Base-by-base conservation (phyloP, 2,113 vertebrate species). In the Erythrolamprus reginae region DNA sequence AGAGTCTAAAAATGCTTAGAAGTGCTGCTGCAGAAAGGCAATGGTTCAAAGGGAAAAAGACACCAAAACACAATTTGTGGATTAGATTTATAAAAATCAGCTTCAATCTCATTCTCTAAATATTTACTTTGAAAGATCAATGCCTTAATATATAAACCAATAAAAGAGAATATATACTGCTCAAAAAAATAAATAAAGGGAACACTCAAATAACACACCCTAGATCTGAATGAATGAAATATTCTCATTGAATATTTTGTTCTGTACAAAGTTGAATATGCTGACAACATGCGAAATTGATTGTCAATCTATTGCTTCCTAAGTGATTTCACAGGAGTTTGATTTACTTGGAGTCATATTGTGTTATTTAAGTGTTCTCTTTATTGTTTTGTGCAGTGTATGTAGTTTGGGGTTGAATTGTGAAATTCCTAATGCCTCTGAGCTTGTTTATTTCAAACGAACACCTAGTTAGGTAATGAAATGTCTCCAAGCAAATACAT, bases 51-150 rank as follows among this genome's bases (percentile, higher is more conserved):
- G 17, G 15, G 23, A 52, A 52, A 53, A 21, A 84, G 26, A 26
- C 24, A 26, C 24, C n/a, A 61, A 86, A n/a, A 45, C 87, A 0
- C 0, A 8, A 86, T 52, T 8, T 15, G 24, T 85, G 33, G 33
- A 51, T 85, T n/a, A 50, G 47, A 28, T 1, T 84, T 84, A 77
- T 23, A 70, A 90, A 90, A 92, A 58, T 53, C 26, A 89, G 5
- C 47, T 88, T 42, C 50, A 53, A 56, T 84, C 15, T 23, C 26
- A 28, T 55, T 83, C n/a, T 47, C 17, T 33, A 82, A 45, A 89
- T 33, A 23, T 86, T 91, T 58, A 3, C 0, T 51, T 89, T 26
- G 87, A 89, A 50, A 13, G 65, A 89, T 53, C 93, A 51, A 42
- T 88, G 82, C 70, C 61, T 93, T 56, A 84, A 47, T 10, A 48